These are phyloP conservation scores for Myxocyprinus asiaticus DNA, from an alignment of 2,113 vertebrate species.

Conservation along the genomic window DNA sequence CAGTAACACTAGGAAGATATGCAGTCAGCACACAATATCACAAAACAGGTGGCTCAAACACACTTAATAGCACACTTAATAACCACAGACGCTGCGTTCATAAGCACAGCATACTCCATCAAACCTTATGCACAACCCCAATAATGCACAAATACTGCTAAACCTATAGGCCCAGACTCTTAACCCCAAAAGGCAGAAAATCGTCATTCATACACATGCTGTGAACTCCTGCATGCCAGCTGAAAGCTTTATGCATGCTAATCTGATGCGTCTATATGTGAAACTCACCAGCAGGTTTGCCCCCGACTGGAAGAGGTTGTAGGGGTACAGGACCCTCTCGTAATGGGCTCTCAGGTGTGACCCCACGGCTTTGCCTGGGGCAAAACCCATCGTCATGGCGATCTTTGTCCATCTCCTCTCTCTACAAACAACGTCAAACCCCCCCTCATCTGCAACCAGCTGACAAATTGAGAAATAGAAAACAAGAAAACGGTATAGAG, in stretches of 20 bases:
- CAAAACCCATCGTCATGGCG: conserved; percentile 91
- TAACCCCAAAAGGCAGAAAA: not conserved
- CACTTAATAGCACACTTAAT: not conserved
- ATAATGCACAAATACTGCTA: not conserved
- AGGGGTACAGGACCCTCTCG: conserved; percentile 92
- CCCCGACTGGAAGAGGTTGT: conserved; percentile 92
- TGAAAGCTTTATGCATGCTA: not conserved
- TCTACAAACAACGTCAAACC: conserved; percentile 90
- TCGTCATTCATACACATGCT: not conserved
- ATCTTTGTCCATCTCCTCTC: conserved; percentile 97
- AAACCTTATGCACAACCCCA: not conserved
- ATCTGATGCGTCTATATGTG: not conserved
- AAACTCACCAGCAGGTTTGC: conserved; percentile 88
- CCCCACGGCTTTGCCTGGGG: conserved; percentile 93
- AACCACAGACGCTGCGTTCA: not conserved
- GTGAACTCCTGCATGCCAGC: not conserved
- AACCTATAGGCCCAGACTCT: not conserved
- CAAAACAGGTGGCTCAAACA: not conserved
- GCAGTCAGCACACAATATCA: not conserved
- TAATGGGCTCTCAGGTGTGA: conserved; percentile 95
- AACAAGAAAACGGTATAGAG: not conserved
- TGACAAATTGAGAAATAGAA: conserved; percentile 58
- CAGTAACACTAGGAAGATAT: not conserved
- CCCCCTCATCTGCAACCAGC: conserved; percentile 96
- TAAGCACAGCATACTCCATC: not conserved